These are phyloP conservation scores for Stylophora pistillata DNA, from an alignment of 64 coral and sea anemone species.

Conservation along the genomic window DNA sequence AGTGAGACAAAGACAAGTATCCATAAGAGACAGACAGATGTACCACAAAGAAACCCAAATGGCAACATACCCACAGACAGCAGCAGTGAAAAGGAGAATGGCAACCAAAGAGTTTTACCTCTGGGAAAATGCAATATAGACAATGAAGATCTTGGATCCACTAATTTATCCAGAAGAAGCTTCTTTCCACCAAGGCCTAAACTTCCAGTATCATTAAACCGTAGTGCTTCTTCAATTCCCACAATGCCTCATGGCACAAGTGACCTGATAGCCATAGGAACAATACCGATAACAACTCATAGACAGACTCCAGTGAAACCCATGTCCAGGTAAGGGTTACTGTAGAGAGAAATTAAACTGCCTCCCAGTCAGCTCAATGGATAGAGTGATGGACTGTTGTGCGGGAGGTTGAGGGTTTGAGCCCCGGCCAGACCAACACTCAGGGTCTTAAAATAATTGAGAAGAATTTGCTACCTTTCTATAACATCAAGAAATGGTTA, in stretches of 20 bases:
- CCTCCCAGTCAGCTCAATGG: too few species aligned
- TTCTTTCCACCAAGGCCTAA: slow-evolving; percentile 72
- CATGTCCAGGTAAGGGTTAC: slow-evolving; percentile 64
- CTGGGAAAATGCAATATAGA: slow-evolving; percentile 92
- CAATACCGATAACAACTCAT: slow-evolving; percentile 86
- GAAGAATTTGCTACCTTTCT: too few species aligned
- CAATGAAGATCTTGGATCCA: slow-evolving; percentile 65
- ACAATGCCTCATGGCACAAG: slow-evolving; percentile 45
- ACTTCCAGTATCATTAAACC: slow-evolving; percentile 64
- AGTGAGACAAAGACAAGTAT: slow-evolving; percentile 8
- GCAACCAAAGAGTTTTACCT: slow-evolving; percentile 59
- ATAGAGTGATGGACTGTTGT: too few species aligned
- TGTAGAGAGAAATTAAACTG: too few species aligned
- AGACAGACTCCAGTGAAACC: slow-evolving; percentile 77
- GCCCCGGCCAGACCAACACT: too few species aligned
- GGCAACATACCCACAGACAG: slow-evolving; percentile 52
- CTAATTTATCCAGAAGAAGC: slow-evolving; percentile 45
- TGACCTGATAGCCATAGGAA: slow-evolving; percentile 92
- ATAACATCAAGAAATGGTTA: too few species aligned
- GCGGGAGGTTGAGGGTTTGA: too few species aligned
- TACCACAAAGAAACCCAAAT: slow-evolving; percentile 28
- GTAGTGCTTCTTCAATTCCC: slow-evolving; percentile 59
- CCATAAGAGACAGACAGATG: neutral
- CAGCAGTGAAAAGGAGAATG: slow-evolving; percentile 67
- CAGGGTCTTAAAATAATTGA: too few species aligned